These are phyloP conservation scores for Microtus pennsylvanicus DNA, from an alignment of 2,113 vertebrate genomes.

Conservation along the genomic window DNA sequence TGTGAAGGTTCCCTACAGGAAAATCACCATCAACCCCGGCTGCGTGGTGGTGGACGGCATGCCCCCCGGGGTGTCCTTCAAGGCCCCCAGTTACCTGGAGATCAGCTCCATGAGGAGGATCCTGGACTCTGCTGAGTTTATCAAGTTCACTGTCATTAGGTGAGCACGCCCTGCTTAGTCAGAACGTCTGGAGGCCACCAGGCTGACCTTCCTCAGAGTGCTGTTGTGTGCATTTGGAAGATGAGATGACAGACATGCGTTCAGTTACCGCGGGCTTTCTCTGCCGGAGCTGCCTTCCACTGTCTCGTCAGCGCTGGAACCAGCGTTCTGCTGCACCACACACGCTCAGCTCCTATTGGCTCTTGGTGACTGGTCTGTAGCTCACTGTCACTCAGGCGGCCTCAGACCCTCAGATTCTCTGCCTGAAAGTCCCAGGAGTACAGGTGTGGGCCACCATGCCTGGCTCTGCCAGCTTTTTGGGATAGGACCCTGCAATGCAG, in stretches of 20 bases:
- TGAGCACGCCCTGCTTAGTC: conserved; percentile 11
- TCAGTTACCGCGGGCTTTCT: background rate
- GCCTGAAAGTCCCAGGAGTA: background rate
- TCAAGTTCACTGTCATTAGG: conserved; percentile 90
- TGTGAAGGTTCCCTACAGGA: conserved; percentile 90
- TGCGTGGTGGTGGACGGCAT: conserved; percentile 90
- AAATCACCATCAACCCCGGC: conserved; percentile 89
- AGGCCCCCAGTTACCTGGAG: conserved; percentile 91
- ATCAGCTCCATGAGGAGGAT: conserved; percentile 89
- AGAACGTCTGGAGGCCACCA: background rate
- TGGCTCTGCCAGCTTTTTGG: background rate
- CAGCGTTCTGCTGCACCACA: background rate
- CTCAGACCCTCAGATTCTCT: background rate
- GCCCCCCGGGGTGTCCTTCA: conserved; percentile 89
- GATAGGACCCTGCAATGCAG: background rate
- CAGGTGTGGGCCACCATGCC: background rate
- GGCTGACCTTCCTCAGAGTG: background rate
- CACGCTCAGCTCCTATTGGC: background rate
- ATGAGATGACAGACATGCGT: accelerated
- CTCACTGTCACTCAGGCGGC: background rate
- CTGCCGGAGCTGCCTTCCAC: background rate
- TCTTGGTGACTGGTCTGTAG: background rate
- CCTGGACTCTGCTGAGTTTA: conserved; percentile 87
- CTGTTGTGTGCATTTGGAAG: too few species aligned
- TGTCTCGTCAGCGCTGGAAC: too few species aligned